These are phyloP conservation scores for Dinoponera quadriceps DNA, from an alignment of 1,140 invertebrate species.

Conservation along the genomic window DNA sequence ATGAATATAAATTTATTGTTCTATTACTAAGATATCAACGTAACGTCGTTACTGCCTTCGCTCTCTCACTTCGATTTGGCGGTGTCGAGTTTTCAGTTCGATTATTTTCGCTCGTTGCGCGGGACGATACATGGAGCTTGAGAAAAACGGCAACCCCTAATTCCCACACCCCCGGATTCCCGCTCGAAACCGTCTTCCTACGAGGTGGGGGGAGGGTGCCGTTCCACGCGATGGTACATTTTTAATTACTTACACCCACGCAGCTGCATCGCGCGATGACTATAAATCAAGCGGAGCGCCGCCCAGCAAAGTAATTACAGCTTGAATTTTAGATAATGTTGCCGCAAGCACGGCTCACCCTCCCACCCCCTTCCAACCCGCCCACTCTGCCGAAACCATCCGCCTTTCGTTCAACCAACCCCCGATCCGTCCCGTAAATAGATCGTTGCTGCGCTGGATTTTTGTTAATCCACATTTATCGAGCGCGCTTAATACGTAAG, in stretches of 20 bases:
- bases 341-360: slow-evolving; percentile 84
- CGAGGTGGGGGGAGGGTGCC: slow-evolving; percentile 60
- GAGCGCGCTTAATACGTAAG: slow-evolving; percentile 22
- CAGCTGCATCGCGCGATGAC: slow-evolving; percentile 86
- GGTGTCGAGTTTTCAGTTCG: slow-evolving; percentile 25
- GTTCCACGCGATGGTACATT: slow-evolving; percentile 86
- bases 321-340: slow-evolving; percentile 87
- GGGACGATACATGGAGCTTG: slow-evolving; percentile 56
- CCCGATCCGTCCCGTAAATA: slow-evolving; percentile 75
- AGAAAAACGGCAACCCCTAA: slow-evolving; percentile 70
- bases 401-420: slow-evolving; percentile 62
- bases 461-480: slow-evolving; percentile 52
- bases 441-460: slow-evolving; percentile 37
- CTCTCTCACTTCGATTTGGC: slow-evolving; percentile 23
- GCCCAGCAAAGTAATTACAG: slow-evolving; percentile 86
- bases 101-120: slow-evolving; percentile 63
- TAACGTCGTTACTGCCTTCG: no score
- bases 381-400: slow-evolving; percentile 48
- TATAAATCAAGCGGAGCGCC: slow-evolving; percentile 86
- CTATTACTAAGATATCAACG: background rate
- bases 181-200: slow-evolving; percentile 70
- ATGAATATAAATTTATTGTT: no score
- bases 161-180: slow-evolving; percentile 64
- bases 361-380: slow-evolving; percentile 63
- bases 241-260: slow-evolving; percentile 87